phyloP scores from a whole-genome alignment of 2,888 invertebrate genomes.

The Glyphotaelius pellucidus region DNA sequence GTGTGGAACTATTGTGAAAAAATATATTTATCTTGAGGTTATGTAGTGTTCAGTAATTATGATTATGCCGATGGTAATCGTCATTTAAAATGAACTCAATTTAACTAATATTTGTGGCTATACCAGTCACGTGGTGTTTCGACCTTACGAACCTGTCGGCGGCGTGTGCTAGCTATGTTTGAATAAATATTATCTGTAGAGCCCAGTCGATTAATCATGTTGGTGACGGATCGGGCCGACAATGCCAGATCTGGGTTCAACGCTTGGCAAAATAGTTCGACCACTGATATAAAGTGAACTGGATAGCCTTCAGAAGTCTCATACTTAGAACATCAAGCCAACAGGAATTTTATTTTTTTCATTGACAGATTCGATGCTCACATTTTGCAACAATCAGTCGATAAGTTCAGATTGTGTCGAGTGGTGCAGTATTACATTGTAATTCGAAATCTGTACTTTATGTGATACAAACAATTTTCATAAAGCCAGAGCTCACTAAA shows the following conservation, averaged over 20 bases:
- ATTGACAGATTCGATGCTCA: no score
- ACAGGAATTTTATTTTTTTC: no score
- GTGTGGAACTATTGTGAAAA: no score
- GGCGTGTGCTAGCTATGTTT: neutral
- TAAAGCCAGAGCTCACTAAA: no score
- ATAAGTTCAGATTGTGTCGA: neutral
- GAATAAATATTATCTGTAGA: neutral
- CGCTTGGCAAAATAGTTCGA: neutral
- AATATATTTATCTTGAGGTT: no score
- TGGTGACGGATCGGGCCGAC: neutral
- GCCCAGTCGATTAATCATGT: constrained; percentile 8
- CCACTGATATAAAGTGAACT: neutral
- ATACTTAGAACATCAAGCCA: no score
- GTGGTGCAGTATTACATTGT: neutral
- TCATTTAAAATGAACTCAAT: neutral
- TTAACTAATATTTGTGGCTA: neutral
- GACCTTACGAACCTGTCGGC: neutral
- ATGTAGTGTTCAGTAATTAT: no score
- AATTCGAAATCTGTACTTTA: neutral
- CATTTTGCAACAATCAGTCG: neutral
- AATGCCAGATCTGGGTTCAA: constrained; percentile 13
- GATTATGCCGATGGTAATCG: no score
- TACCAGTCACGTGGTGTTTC: neutral
- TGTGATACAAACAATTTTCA: no score
- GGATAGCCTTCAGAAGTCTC: neutral